Evolutionary conservation across 2,113 vertebrate species (phyloP), one percentile per base, ranked within the genome.

Genomic region (Mirounga angustirostris): DNA sequence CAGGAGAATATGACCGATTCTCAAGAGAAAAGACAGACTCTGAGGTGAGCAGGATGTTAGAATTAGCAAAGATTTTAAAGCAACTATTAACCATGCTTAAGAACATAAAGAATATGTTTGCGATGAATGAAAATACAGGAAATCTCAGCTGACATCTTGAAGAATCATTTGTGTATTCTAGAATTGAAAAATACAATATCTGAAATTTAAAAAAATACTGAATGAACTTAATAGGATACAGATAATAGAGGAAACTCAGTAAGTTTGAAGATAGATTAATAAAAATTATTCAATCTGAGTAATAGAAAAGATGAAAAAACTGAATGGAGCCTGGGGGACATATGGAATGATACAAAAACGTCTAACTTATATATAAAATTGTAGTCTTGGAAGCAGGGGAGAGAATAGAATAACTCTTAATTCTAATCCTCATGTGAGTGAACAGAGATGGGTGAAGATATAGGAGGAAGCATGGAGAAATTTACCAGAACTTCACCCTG

Each of bases 61-160:
- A 95, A 46, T 88, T 61, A 82, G 13, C 16, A 59, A 93, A 65
- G 4, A 69, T 86, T 97, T 89, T 74, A 82, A 96, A 92, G 61
- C 59, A 87, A 89, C 22, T 30, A 3, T 65, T 92, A 81, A 71
- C 46, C 89, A 33, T 91, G 16, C 14, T 71, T 78, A 73, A 95
- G 61, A 18, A 67, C 30, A 79, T 59, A 46, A 61, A 89, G 11
- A 28, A 96, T 40, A 40, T 58, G 16, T 79, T 86, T 84, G 13
- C 28, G 90, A n/a, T 74, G 10, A 83, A 50, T 52, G 15, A n/a
- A 96, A 86, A 83, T 46, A 65, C 7, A 73, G 61, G 24, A 73
- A 50, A 65, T 87, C 50, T 81, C 15, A 36, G 40, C n/a, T 76
- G 46, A 86, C 33, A 58, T 43, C 91, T 71, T 24, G 5, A 85